phyloP scores from a whole-genome alignment of 2,888 invertebrate species.

The Agrypnus murinus region DNA sequence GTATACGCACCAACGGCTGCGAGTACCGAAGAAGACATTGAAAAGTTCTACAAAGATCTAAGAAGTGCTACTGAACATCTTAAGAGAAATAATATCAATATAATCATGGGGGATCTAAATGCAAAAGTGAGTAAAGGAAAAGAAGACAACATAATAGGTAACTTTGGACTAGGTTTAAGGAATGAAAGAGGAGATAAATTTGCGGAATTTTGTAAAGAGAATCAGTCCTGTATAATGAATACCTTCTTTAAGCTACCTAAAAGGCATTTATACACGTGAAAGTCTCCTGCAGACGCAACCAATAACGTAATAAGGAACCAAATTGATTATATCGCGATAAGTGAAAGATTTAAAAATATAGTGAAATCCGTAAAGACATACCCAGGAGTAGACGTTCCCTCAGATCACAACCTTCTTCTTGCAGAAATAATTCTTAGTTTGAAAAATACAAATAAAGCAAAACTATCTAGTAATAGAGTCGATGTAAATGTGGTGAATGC shows the following conservation, averaged over 20 bases:
- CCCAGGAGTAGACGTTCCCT: background rate
- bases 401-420: slow-evolving; percentile 7
- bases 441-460: background rate
- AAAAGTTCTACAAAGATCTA: too few relatives aligned
- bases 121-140: background rate
- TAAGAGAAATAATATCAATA: too few relatives aligned
- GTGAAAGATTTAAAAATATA: background rate
- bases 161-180: slow-evolving; percentile 3
- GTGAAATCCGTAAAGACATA: slow-evolving; percentile 12
- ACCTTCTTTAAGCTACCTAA: slow-evolving; percentile 9
- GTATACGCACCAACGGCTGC: too few relatives aligned
- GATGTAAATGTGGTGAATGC: background rate
- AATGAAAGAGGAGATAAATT: background rate
- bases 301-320: background rate
- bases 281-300: background rate
- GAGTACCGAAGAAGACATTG: too few relatives aligned
- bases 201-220: slow-evolving; percentile 6
- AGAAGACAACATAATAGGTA: slow-evolving; percentile 3
- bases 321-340: background rate
- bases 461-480: background rate
- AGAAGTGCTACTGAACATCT: too few relatives aligned
- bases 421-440: background rate
- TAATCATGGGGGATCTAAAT: slow-evolving; percentile 10
- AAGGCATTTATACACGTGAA: background rate
- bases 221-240: background rate